Conservation (phyloP, 2,113 vertebrate genomes). For the Stegostoma tigrinum region DNA sequence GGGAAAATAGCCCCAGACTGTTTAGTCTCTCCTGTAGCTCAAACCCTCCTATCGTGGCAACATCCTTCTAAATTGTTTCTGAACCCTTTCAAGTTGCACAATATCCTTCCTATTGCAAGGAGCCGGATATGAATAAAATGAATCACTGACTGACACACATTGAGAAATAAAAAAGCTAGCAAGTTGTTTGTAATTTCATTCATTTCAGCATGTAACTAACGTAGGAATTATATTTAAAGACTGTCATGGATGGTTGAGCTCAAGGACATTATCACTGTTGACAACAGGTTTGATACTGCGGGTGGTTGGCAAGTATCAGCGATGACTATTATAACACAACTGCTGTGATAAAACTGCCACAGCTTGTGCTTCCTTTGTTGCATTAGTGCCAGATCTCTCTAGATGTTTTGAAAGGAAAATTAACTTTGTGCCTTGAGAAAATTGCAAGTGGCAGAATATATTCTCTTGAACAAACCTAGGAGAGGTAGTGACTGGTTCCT, state of each 20-base stretch:
- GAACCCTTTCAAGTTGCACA: too few species aligned
- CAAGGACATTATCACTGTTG: not conserved
- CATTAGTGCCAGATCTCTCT: not conserved
- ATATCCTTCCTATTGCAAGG: too few species aligned
- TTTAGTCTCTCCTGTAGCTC: too few species aligned
- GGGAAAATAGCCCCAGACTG: too few species aligned
- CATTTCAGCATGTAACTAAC: not conserved
- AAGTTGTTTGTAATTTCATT: not conserved
- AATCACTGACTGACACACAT: not conserved
- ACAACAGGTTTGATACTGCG: not conserved
- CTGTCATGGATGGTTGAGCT: not conserved
- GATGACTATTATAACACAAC: not conserved
- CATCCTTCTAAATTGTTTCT: too few species aligned
- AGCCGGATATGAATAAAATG: not conserved
- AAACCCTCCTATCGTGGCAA: too few species aligned
- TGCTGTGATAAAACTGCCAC: not conserved
- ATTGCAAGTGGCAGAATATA: not conserved
- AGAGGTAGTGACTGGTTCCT: not conserved
- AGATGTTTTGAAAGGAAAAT: not conserved
- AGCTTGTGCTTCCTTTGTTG: not conserved
- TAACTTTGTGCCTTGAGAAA: constrained; percentile 8
- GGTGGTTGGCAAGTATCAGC: not conserved
- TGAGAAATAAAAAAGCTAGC: not conserved
- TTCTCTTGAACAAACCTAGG: not conserved
- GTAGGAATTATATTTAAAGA: not conserved